These are phyloP conservation scores for Mimas tiliae DNA, from an alignment of 2,888 invertebrate species.

Conservation along the genomic window DNA sequence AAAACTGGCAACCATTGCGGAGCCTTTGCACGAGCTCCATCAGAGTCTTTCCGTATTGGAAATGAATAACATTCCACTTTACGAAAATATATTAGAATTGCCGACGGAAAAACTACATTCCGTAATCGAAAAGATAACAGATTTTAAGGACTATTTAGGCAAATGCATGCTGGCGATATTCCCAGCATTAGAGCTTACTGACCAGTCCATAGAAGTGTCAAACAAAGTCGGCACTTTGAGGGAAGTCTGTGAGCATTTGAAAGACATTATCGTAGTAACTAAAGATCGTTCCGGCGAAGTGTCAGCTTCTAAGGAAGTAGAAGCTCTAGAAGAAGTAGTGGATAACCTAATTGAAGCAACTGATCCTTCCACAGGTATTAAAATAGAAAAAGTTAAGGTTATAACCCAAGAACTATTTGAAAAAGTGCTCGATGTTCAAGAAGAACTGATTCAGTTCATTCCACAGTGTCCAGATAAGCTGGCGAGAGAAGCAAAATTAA, in stretches of 20 bases:
- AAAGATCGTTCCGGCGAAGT: constrained; percentile 11
- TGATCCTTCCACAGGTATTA: constrained; percentile 57
- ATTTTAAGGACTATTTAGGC: constrained; percentile 65
- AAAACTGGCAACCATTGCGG: constrained; percentile 64
- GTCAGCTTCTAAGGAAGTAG: constrained; percentile 40
- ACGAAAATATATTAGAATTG: constrained; percentile 68
- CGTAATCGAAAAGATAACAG: constrained; percentile 59
- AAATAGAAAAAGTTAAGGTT: constrained; percentile 58
- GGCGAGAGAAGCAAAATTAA: constrained; percentile 62
- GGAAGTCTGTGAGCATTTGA: constrained; percentile 60
- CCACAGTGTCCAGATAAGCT: constrained; percentile 50
- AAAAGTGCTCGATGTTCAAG: constrained; percentile 60
- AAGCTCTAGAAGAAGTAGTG: constrained; percentile 51
- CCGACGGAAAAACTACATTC: constrained; percentile 64
- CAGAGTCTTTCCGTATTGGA: constrained; percentile 69
- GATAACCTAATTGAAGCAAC: constrained; percentile 59
- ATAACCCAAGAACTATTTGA: constrained; percentile 65
- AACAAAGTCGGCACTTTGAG: constrained; percentile 61
- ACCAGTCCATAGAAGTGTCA: constrained; percentile 65
- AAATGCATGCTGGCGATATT: constrained; percentile 61
- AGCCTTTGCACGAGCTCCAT: constrained; percentile 69
- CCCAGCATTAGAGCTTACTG: constrained; percentile 61
- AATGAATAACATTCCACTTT: constrained; percentile 69
- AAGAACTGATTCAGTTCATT: constrained; percentile 64
- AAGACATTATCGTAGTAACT: constrained; percentile 52